These are phyloP conservation scores for Pterostichus niger DNA, from an alignment of 2,888 invertebrate species.

Conservation along the genomic window DNA sequence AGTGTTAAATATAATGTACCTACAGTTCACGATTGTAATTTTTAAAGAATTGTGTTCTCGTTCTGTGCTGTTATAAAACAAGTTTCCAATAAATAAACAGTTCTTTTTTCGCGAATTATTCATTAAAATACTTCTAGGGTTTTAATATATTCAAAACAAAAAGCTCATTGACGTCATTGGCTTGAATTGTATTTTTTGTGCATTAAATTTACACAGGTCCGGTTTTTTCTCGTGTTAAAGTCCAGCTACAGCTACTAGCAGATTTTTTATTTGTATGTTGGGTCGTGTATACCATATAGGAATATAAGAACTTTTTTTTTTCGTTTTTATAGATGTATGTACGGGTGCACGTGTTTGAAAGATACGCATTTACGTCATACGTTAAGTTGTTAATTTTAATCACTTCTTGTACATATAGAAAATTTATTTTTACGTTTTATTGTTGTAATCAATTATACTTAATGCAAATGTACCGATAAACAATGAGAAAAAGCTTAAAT, in stretches of 20 bases:
- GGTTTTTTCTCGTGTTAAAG: constrained; percentile 31
- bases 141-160: constrained; percentile 18
- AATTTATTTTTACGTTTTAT: not conserved
- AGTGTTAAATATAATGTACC: no score
- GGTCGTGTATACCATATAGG: not conserved
- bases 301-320: not conserved
- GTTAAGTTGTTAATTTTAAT: not conserved
- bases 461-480: no score
- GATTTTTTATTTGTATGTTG: constrained; percentile 5
- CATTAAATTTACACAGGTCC: constrained; percentile 8
- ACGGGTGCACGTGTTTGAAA: not conserved
- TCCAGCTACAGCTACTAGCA: constrained; percentile 13
- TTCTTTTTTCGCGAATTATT: no score
- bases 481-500: not conserved
- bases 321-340: no score
- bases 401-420: not conserved
- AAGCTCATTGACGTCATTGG: constrained; percentile 48
- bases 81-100: constrained; percentile 15
- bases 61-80: not conserved
- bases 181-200: constrained; percentile 5
- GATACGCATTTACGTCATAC: constrained; percentile 7
- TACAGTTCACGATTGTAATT: no score
- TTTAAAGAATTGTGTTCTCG: no score
- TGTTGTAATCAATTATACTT: not conserved
- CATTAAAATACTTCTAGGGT: no score